A percentile compares a stretch with the other conserved stretches of the same genome.
Conservation (phyloP, 1,140 invertebrate genomes). For the Megathymus violae region DNA sequence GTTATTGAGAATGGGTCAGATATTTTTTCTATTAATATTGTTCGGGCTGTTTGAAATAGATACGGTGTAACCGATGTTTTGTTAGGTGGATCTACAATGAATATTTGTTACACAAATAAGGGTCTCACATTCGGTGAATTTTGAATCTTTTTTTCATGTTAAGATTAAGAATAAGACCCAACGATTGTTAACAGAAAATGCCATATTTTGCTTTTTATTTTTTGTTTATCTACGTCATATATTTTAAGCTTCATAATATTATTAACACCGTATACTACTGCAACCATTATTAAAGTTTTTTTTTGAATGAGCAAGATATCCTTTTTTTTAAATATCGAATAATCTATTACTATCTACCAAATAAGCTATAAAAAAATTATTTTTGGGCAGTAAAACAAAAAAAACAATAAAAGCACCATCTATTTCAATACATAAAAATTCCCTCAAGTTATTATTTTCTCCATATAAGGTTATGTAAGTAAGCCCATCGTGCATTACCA, state of each 20-base stretch:
- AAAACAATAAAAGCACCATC: no score
- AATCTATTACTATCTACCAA: no score
- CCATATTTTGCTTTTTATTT: not conserved
- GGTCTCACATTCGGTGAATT: conserved; percentile 5
- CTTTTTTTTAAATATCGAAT: no score
- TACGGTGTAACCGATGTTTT: conserved; percentile 15
- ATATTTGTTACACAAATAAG: conserved; percentile 26
- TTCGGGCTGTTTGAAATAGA: conserved; percentile 31
- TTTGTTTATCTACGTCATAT: no score
- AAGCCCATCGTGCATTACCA: not conserved
- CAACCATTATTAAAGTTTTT: no score
- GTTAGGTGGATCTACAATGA: conserved; percentile 12
- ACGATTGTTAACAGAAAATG: not conserved
- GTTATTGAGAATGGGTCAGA: conserved; percentile 22
- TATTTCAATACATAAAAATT: no score
- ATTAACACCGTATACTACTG: no score
- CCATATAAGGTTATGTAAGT: not conserved
- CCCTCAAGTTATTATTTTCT: conserved; percentile 4
- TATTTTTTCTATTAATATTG: conserved; percentile 34
- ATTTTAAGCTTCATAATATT: no score
- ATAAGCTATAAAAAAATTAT: no score
- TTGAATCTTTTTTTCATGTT: conserved; percentile 8
- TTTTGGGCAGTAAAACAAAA: no score
- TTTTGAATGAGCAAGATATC: no score
- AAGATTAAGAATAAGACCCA: not conserved